Conservation (phyloP, 2,113 vertebrate genomes). For the Eulemur rufifrons region DNA sequence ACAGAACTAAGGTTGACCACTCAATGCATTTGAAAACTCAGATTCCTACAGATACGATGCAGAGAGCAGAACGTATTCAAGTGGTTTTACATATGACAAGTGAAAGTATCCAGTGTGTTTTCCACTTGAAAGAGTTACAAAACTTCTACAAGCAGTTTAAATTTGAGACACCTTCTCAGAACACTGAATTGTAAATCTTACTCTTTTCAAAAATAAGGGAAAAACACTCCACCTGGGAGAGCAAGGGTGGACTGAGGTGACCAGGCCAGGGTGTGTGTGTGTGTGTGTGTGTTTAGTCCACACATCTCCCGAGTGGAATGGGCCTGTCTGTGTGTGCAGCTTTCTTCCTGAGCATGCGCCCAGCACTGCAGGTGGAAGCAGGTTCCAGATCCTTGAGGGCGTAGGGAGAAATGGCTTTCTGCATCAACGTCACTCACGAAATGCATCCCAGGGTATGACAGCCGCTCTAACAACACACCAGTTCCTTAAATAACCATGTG, state of each 20-base stretch:
- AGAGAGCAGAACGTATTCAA: conserved; percentile 35
- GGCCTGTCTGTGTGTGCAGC: neutral
- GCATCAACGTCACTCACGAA: neutral
- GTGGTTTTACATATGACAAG: conserved; percentile 29
- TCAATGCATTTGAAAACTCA: conserved; percentile 66
- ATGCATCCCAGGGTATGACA: neutral
- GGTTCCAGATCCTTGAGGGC: neutral
- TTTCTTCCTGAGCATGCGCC: neutral
- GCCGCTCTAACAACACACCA: neutral
- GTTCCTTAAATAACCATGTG: neutral
- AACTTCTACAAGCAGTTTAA: conserved; percentile 23
- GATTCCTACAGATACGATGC: conserved; percentile 51
- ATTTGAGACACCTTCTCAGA: conserved; percentile 61
- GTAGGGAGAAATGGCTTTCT: neutral
- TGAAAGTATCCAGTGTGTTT: conserved; percentile 35
- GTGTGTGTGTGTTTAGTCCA: rapidly evolving
- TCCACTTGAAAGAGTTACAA: neutral
- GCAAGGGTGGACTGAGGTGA: conserved; percentile 43
- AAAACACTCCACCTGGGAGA: conserved; percentile 24
- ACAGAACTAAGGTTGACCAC: conserved; percentile 52
- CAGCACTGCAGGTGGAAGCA: rapidly evolving
- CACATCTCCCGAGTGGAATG: rapidly evolving
- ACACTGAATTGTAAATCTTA: neutral
- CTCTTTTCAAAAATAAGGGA: conserved; percentile 42
- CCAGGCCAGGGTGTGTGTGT: neutral